A percentile compares a stretch with the other conserved stretches of the same genome.
Conservation (phyloP, 2,113 vertebrate species). For the Callaeas wilsoni region DNA sequence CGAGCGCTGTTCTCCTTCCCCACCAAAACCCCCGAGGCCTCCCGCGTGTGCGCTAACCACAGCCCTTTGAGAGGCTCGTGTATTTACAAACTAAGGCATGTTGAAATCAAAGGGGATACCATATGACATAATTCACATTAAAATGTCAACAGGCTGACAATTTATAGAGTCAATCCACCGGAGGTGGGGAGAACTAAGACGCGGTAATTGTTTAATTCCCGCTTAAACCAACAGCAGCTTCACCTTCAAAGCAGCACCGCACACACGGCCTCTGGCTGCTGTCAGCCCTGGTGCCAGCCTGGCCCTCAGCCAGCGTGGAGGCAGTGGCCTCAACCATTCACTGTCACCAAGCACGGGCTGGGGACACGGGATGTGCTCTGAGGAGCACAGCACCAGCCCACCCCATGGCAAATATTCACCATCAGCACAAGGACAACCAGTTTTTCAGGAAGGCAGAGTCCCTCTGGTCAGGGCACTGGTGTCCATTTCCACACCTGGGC, state of each 20-base stretch:
- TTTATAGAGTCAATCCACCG: slow-evolving; percentile 85
- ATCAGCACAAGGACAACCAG: not conserved
- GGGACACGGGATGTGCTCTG: not conserved
- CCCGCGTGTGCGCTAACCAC: slow-evolving; percentile 91
- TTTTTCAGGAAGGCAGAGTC: not conserved
- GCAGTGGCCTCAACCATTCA: slow-evolving; percentile 53
- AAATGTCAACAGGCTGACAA: slow-evolving; percentile 93
- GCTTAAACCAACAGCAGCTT: slow-evolving; percentile 74
- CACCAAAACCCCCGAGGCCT: slow-evolving; percentile 90
- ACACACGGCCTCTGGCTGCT: slow-evolving; percentile 56
- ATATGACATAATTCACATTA: slow-evolving; percentile 98
- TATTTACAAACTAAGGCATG: slow-evolving; percentile 99
- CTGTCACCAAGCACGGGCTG: not conserved
- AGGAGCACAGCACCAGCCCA: not conserved
- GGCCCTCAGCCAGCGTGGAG: slow-evolving; percentile 49
- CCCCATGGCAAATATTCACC: not conserved
- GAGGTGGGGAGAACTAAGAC: slow-evolving; percentile 81
- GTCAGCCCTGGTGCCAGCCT: slow-evolving; percentile 66
- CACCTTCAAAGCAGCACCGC: slow-evolving; percentile 52
- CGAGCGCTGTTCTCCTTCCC: slow-evolving; percentile 56
- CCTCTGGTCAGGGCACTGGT: not conserved
- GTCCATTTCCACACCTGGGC: not conserved
- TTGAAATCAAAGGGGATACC: slow-evolving; percentile 99
- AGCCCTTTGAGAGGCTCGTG: slow-evolving; percentile 95
- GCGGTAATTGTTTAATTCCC: slow-evolving; percentile 79